phyloP scores from a whole-genome alignment of 2,888 invertebrate species.

The Monopis laevigella region DNA sequence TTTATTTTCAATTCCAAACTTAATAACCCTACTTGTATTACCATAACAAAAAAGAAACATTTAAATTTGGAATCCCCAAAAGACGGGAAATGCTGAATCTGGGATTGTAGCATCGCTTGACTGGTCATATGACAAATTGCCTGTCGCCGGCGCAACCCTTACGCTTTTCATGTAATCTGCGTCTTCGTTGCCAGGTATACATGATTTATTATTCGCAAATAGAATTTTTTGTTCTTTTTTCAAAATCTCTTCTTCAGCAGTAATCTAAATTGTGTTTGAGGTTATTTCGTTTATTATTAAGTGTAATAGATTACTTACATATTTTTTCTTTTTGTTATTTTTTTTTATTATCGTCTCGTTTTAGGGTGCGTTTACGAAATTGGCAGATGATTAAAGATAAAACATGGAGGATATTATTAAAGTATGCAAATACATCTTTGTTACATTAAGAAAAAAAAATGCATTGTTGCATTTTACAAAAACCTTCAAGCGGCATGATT shows the following conservation, averaged over 20 bases:
- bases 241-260: not conserved
- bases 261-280: not conserved
- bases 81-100: conserved; percentile 8
- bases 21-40: conserved; percentile 9
- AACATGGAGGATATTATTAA: too few species aligned
- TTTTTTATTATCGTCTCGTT: not conserved
- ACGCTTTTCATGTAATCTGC: conserved; percentile 27
- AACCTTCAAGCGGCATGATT: too few species aligned
- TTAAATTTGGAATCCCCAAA: conserved; percentile 5
- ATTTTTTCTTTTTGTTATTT: not conserved
- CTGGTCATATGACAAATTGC: conserved; percentile 57
- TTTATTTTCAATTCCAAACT: not conserved
- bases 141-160: conserved; percentile 41
- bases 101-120: conserved; percentile 30
- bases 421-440: too few species aligned
- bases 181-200: conserved; percentile 42
- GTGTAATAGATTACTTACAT: too few species aligned
- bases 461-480: too few species aligned
- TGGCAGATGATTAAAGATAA: too few species aligned
- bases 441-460: too few species aligned
- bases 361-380: too few species aligned
- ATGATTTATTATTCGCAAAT: conserved; percentile 55
- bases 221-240: conserved; percentile 28
- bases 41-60: conserved; percentile 10
- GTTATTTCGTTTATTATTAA: not conserved